Base-by-base conservation (phyloP, 1,140 invertebrate genomes). In the Drosophila ogumai region DNA sequence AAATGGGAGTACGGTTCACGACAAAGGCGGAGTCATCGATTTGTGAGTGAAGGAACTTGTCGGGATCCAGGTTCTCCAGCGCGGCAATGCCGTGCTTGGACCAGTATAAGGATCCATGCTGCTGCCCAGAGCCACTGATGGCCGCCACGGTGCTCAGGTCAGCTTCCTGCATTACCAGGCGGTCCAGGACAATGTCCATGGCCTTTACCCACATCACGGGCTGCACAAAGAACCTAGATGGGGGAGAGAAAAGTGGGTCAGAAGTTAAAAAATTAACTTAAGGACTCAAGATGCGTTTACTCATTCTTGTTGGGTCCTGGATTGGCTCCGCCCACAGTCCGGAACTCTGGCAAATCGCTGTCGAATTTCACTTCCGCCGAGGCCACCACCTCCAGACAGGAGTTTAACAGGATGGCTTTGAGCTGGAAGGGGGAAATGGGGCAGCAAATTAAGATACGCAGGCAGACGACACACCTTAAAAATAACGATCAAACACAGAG, bases 81-180 rank as follows among this genome's bases (percentile, higher is more conserved):
- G 94, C 94, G 17, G 94, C 80, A 59, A 94, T 93, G 15, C 96
- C 95, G 32, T 96, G 96, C 77, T 95, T 95, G 50, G 95, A 95
- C 98, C 98, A 99, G 93, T 97, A 99, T 6, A 99, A 96, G 59
- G 98, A 98, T 0, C 98, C 98, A 93, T 99, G 98, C 97, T 99
- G 98, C 96, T 99, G 98, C 2, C 96, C 98, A 63, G 96, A 95
- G 6, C 98, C 98, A 28, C 97, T 98, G 64, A 99, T 93, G n/a
- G 96, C 96, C 3, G 93, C 94, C 19, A 99, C 95, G 78, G 95
- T 95, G 31, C 95, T 95, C 82, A 99, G 97, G 92, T 98, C 96
- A 12, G 97, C 95, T 19, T 96, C 97, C 56, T 95, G 95, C 9
- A 97, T 94, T 47, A 96, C 94, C 15, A 99, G 93, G 78, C 96